Evolutionary conservation across 2,888 invertebrate genomes (phyloP).

Genomic region (Cybosia mesomella): DNA sequence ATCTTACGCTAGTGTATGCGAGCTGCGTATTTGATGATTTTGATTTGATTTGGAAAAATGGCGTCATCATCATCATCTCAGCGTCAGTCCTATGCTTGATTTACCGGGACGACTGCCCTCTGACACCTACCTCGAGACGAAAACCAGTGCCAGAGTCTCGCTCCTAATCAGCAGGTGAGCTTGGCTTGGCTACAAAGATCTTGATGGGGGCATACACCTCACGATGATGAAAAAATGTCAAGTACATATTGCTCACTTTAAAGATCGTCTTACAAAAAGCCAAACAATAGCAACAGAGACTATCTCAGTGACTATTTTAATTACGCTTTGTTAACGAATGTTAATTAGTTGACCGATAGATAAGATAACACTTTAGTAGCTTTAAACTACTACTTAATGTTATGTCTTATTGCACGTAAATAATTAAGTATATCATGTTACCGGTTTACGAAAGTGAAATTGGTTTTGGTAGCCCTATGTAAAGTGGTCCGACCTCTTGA

Average conservation of each 20-base stretch:
- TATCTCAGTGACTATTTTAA: constrained; percentile 20
- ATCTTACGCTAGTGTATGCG: too few relatives aligned
- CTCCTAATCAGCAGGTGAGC: neutral
- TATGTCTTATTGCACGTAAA: neutral
- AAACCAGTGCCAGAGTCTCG: neutral
- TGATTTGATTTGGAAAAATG: too few relatives aligned
- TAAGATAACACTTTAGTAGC: constrained; percentile 27
- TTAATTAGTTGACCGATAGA: constrained; percentile 25
- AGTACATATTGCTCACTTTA: neutral
- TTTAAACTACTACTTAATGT: constrained; percentile 9
- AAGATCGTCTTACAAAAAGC: neutral
- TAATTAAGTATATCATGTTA: constrained; percentile 12
- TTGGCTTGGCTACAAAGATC: neutral
- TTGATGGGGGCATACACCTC: neutral
- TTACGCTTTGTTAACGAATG: constrained; percentile 24
- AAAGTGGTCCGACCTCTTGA: constrained; percentile 43
- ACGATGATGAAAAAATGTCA: neutral
- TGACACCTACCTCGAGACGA: neutral
- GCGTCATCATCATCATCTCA: neutral
- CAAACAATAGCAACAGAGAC: neutral
- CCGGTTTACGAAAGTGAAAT: constrained; percentile 8
- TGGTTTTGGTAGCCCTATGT: constrained; percentile 23
- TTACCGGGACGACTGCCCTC: neutral
- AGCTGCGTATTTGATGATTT: too few relatives aligned
- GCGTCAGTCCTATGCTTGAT: neutral